Evolutionary conservation across 2,797 vertebrate species (phyloP).

Genomic region (Aulostomus chinensis): DNA sequence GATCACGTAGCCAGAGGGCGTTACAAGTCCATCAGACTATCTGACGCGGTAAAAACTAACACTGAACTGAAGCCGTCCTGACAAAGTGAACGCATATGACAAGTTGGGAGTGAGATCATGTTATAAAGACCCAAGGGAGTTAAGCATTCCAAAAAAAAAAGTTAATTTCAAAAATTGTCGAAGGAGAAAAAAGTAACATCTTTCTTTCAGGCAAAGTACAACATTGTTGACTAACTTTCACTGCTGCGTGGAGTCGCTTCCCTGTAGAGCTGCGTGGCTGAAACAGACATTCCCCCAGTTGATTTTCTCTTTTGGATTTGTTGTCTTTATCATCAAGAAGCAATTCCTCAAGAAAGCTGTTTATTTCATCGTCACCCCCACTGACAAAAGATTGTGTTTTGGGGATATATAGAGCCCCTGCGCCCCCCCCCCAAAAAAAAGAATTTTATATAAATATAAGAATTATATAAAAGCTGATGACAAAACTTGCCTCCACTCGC

Average conservation of each 20-base stretch:
- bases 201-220: slow-evolving; percentile 17
- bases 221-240: slow-evolving; percentile 48
- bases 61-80: too few species aligned
- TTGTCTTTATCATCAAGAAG: slow-evolving; percentile 49
- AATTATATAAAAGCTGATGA: slow-evolving; percentile 14
- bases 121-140: too few species aligned
- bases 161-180: too few species aligned
- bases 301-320: slow-evolving; percentile 37
- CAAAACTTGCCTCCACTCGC: slow-evolving; percentile 7
- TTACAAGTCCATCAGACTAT: too few species aligned
- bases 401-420: slow-evolving; percentile 46
- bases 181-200: slow-evolving; percentile 16
- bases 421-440: too few species aligned
- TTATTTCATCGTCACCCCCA: slow-evolving; percentile 43
- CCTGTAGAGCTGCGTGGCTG: slow-evolving; percentile 36
- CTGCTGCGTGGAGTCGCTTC: slow-evolving; percentile 36
- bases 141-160: too few species aligned
- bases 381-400: slow-evolving; percentile 39
- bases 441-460: too few species aligned
- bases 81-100: too few species aligned
- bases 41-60: too few species aligned
- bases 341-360: slow-evolving; percentile 44
- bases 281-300: slow-evolving; percentile 26
- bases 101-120: too few species aligned
- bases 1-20: too few species aligned